Evolutionary conservation across 1,140 invertebrate species (phyloP), one percentile per base, ranked within the genome.

Genomic region (Bactericera cockerelli): DNA sequence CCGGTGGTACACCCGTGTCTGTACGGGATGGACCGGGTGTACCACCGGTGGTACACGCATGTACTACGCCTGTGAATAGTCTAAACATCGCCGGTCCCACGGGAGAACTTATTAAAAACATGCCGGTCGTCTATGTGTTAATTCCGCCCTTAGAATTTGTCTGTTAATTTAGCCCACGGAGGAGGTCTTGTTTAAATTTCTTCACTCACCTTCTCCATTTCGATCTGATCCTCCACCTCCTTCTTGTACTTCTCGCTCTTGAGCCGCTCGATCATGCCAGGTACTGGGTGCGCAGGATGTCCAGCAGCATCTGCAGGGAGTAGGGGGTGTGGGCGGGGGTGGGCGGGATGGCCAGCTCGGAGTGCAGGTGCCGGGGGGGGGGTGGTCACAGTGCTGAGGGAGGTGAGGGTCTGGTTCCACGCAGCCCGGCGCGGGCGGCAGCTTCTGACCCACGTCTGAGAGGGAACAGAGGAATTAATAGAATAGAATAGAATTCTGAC

Each of bases 341-440:
- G 39, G 77, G 72, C 31, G 86, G 85, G 69, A 89, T 87, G 63
- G 86, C 83, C 63, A 90, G 72, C 74, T 91, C 88, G 60, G 83
- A 80, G 68, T 91, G 87, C 57, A 84, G 75, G 42, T 79, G 77
- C 76, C 8, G 76, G 71, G 62, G 77, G 73, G n/a, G 72, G 67
- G 42, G 73, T 71, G 53, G 72, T 75, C 54, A 72, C 75, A 65
- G 75, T 75, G 64, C 76, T 75, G 31, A 89, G 70, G 16, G 82
- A 81, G 10, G 87, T 89, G 38, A 93, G 72, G 65, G 90, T 88
- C 70, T 93, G 89, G 70, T 91, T n/a, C 89, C 39, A 93, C 84
- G 66, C 87, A 91, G 39, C 90, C 90, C 14, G 87, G 89, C 16
- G 89, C 87, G 16, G 88, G 86, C 16, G 84, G 84, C 63, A 80